Conservation (phyloP, 2,888 invertebrate species). For the Agrotis puta region DNA sequence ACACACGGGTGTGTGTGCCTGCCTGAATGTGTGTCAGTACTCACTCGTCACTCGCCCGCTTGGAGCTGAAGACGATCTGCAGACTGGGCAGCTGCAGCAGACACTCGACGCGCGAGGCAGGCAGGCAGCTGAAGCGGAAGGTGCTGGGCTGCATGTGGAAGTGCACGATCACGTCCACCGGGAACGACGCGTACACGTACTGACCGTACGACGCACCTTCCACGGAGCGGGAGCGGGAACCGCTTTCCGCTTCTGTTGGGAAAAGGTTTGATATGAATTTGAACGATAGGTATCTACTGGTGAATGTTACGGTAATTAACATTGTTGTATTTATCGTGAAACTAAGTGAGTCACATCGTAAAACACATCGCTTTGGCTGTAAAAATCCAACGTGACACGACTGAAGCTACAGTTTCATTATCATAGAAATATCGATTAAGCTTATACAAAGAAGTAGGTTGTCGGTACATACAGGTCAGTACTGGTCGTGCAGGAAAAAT, state of each 20-base stretch:
- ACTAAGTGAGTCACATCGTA: too few relatives aligned
- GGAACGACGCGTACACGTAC: slow-evolving; percentile 98
- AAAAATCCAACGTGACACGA: too few relatives aligned
- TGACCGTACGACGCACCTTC: slow-evolving; percentile 93
- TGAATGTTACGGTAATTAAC: background rate
- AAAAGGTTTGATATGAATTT: background rate
- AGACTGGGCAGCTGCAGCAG: slow-evolving; percentile 98
- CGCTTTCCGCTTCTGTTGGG: slow-evolving; percentile 80
- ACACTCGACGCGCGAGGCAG: slow-evolving; percentile 98
- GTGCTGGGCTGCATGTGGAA: slow-evolving; percentile 99
- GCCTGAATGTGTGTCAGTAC: slow-evolving; percentile 65
- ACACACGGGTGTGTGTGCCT: background rate
- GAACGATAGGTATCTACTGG: background rate
- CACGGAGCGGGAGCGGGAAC: slow-evolving; percentile 69
- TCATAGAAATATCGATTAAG: too few relatives aligned
- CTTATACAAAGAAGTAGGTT: too few relatives aligned
- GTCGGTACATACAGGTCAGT: too few relatives aligned
- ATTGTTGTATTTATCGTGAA: background rate
- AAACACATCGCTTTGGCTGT: too few relatives aligned
- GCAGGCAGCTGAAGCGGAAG: slow-evolving; percentile 98
- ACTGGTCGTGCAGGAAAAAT: too few relatives aligned
- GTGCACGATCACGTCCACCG: slow-evolving; percentile 99
- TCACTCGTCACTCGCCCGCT: slow-evolving; percentile 95
- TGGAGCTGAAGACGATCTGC: slow-evolving; percentile 99
- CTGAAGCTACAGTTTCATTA: too few relatives aligned